Percentiles rank a stretch among this genome's conserved stretches.
Evolutionary conservation across 2,888 invertebrate species (phyloP).

Genomic region (Spialia ferax): DNA sequence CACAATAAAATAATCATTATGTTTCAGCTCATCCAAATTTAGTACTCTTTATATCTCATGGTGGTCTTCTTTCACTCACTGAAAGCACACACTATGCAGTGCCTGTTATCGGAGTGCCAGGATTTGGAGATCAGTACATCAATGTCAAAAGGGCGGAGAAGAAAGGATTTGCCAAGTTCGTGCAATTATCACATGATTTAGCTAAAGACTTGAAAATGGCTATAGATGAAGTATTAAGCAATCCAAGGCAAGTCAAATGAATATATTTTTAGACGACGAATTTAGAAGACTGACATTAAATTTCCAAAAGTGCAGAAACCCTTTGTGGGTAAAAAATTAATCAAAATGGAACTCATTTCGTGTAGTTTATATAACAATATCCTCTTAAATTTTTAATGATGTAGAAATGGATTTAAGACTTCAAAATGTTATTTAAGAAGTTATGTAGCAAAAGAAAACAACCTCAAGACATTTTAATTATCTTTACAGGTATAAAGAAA

Average conservation of each 20-base stretch:
- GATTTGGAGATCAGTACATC: conserved; percentile 61
- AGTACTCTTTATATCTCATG: conserved; percentile 63
- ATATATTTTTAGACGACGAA: not conserved
- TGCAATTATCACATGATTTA: conserved; percentile 54
- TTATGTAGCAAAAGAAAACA: too few species aligned
- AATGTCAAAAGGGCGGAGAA: conserved; percentile 59
- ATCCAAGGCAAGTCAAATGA: conserved; percentile 53
- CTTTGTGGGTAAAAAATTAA: too few species aligned
- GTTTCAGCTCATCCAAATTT: conserved; percentile 67
- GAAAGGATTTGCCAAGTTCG: conserved; percentile 59
- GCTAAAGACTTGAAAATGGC: conserved; percentile 55
- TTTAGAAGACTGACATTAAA: too few species aligned
- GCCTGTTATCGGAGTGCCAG: conserved; percentile 65
- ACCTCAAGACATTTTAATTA: not conserved
- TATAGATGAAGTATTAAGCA: conserved; percentile 55
- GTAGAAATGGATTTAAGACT: too few species aligned
- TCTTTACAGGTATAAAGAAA: conserved; percentile 55
- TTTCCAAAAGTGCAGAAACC: too few species aligned
- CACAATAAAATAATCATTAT: not conserved
- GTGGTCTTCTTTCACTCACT: conserved; percentile 61
- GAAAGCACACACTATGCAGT: conserved; percentile 63
- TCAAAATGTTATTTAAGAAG: too few species aligned
- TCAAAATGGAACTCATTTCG: too few species aligned
- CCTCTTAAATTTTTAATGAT: too few species aligned
- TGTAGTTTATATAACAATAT: too few species aligned